Conservation (phyloP, 2,888 invertebrate genomes). For the Cryptosula pallasiana region DNA sequence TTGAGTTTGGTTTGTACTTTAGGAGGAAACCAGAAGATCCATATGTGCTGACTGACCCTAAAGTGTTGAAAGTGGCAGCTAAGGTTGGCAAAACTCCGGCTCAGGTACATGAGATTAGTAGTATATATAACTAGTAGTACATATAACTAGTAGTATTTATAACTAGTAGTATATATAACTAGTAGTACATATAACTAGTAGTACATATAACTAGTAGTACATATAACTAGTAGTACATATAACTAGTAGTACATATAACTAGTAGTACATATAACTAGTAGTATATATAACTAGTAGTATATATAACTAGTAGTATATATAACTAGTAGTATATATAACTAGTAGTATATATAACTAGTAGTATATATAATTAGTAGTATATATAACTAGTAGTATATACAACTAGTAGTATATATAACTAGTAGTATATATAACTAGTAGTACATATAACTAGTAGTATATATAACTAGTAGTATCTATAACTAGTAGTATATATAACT, state of each 20-base stretch:
- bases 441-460: slow-evolving; percentile 6
- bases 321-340: slow-evolving; percentile 2
- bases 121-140: slow-evolving; percentile 2
- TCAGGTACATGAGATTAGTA: no score
- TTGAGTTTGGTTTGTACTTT: not conserved
- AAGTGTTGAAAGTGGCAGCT: slow-evolving; percentile 38
- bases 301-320: no score
- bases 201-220: not conserved
- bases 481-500: slow-evolving; percentile 2
- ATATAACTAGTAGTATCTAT: no score
- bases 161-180: slow-evolving; percentile 2
- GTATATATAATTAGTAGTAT: not conserved
- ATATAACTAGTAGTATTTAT: no score
- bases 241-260: no score
- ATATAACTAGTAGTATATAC: not conserved
- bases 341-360: slow-evolving; percentile 12
- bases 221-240: not conserved
- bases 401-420: no score
- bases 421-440: not conserved
- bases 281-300: slow-evolving; percentile 6
- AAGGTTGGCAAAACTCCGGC: slow-evolving; percentile 44
- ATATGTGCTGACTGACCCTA: slow-evolving; percentile 38
- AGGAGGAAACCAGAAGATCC: slow-evolving; percentile 29
- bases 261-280: not conserved
- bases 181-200: slow-evolving; percentile 13